A percentile compares a stretch with the other conserved stretches of the same genome.
These are phyloP conservation scores for Orchestes rusci DNA, from an alignment of 2,888 invertebrate species.

Conservation along the genomic window DNA sequence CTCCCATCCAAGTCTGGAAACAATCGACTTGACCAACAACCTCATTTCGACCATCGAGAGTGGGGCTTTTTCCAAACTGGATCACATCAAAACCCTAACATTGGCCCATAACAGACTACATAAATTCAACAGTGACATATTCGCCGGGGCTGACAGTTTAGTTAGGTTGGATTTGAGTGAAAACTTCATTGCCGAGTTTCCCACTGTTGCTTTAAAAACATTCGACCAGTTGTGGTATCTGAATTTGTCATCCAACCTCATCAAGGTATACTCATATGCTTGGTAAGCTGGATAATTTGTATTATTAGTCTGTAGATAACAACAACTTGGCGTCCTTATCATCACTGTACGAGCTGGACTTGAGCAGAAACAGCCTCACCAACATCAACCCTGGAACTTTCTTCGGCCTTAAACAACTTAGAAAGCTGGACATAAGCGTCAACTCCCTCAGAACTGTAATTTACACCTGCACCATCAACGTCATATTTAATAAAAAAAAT, in stretches of 20 bases:
- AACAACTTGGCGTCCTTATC: slow-evolving; percentile 60
- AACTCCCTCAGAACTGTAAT: slow-evolving; percentile 81
- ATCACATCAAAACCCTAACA: slow-evolving; percentile 60
- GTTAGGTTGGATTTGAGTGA: slow-evolving; percentile 76
- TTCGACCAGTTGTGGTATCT: slow-evolving; percentile 63
- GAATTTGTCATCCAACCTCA: slow-evolving; percentile 78
- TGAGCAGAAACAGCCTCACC: slow-evolving; percentile 78
- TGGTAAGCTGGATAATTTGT: background rate
- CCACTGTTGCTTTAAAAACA: slow-evolving; percentile 66
- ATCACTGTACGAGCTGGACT: slow-evolving; percentile 66
- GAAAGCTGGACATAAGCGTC: slow-evolving; percentile 73
- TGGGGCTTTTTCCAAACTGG: slow-evolving; percentile 63
- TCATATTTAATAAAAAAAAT: slow-evolving; percentile 18
- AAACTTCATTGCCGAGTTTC: slow-evolving; percentile 79
- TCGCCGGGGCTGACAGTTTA: slow-evolving; percentile 67
- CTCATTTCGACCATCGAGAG: slow-evolving; percentile 69
- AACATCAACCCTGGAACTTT: slow-evolving; percentile 78
- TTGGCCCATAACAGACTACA: slow-evolving; percentile 71
- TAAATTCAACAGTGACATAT: slow-evolving; percentile 78
- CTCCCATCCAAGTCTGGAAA: slow-evolving; percentile 62
- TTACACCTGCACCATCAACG: slow-evolving; percentile 23
- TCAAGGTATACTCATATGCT: too few species aligned
- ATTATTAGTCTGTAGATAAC: slow-evolving; percentile 63
- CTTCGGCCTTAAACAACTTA: slow-evolving; percentile 61
- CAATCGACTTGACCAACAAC: slow-evolving; percentile 74